Evolutionary conservation across 2,113 vertebrate species (phyloP), one percentile per base, ranked within the genome.

Genomic region (Xiphophorus couchianus): DNA sequence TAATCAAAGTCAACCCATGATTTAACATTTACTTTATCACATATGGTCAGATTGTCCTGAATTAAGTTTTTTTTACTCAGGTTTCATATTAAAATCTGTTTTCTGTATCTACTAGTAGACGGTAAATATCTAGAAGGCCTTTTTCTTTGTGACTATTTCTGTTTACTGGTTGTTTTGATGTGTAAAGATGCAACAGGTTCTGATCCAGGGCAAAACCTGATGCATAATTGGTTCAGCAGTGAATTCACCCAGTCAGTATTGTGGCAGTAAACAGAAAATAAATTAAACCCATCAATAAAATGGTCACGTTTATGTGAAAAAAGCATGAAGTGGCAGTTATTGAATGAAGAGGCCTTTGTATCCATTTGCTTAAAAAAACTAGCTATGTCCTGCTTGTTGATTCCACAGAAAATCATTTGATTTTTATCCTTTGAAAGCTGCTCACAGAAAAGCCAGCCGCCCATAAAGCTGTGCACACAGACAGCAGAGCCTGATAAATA

Each of bases 391-490:
- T 78, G 31, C 54, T 51, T 44, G 54, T 62, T 78, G 61, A 73
- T 77, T 77, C 66, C 11, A 22, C 0, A 0, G 1, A 19, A 28
- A 28, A 68, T 75, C 54, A 31, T 66, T 78, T 71, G 29, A 17
- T 73, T 44, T 77, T 85, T 73, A 15, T 70, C 48, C 35, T 76
- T 77, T 71, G 17, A 86, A 77, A 75, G 61, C 28, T 44, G 65
- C 81, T 67, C 68, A 62, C 25, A 85, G 68, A 14, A 78, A 66
- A 74, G 11, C 6, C 10, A 39, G 1, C 58, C 51, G 54, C 70
- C 72, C 73, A 78, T 77, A 86, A 84, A 68, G 29, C 66, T 48
- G 74, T 74, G 78, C 60, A 63, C 71, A 84, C 65, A 83, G 31
- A 69, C 6, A 70, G n/a, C 28, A 13, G 58, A 78, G 44, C 66